Conservation (phyloP, 1,140 invertebrate species). For the Orchestia grillus region DNA sequence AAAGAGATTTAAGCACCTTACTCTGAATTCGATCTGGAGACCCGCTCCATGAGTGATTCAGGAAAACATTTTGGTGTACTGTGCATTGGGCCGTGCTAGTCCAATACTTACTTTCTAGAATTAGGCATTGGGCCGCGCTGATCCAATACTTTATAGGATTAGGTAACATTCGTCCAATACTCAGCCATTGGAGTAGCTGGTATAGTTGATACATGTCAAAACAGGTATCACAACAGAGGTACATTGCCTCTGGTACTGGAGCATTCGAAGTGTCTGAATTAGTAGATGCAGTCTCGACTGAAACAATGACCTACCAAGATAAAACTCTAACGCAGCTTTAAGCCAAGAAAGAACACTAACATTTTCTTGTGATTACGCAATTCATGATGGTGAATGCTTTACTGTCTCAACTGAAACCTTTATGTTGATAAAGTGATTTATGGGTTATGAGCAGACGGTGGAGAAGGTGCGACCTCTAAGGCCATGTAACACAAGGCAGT, state of each 20-base stretch:
- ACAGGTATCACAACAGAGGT: background rate
- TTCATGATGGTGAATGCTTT: background rate
- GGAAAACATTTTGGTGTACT: background rate
- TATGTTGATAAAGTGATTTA: background rate
- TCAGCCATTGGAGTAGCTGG: background rate
- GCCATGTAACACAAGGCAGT: background rate
- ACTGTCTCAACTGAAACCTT: background rate
- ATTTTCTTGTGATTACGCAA: background rate
- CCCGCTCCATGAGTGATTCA: background rate
- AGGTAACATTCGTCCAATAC: background rate
- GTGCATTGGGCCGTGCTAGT: background rate
- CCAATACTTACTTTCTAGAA: background rate
- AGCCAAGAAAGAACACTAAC: background rate
- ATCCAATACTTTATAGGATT: background rate
- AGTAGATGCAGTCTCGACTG: background rate
- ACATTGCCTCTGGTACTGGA: background rate
- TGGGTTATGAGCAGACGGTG: background rate
- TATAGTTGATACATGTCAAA: background rate
- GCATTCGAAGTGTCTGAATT: background rate
- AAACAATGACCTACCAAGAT: background rate
- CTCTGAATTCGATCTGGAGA: background rate
- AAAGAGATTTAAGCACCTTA: background rate
- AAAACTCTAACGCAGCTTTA: background rate
- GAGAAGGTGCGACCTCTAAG: background rate
- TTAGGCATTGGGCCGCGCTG: background rate